phyloP scores from a whole-genome alignment of 2,888 invertebrate species.

The Drosophila monieri region DNA sequence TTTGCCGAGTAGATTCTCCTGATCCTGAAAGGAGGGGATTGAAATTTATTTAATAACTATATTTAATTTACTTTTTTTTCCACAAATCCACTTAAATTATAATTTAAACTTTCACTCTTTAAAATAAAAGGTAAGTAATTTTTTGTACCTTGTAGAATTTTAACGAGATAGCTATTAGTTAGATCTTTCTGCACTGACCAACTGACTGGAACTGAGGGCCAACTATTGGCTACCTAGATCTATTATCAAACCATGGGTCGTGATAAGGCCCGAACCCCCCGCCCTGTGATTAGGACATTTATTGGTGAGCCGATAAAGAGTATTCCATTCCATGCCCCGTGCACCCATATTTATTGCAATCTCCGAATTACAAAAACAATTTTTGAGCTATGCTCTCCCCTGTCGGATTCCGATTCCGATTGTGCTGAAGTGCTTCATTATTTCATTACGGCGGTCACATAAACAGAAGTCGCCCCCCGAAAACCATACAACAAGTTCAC shows the following conservation, averaged over 20 bases:
- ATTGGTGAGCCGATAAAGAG: slow-evolving; percentile 52
- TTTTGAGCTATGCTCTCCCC: slow-evolving; percentile 15
- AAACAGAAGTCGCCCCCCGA: slow-evolving; percentile 33
- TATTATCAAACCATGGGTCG: slow-evolving; percentile 49
- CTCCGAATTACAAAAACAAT: slow-evolving; percentile 1
- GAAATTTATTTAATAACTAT: not conserved
- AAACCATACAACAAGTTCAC: slow-evolving; percentile 2
- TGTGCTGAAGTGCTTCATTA: slow-evolving; percentile 37
- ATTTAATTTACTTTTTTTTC: too few species aligned
- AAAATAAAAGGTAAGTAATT: not conserved
- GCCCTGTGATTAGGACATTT: slow-evolving; percentile 54
- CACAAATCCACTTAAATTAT: not conserved
- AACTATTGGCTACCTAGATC: slow-evolving; percentile 19
- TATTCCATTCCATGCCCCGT: slow-evolving; percentile 12
- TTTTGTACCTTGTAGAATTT: not conserved
- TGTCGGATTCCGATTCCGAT: slow-evolving; percentile 10
- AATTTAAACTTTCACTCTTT: not conserved
- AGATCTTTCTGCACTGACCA: slow-evolving; percentile 34
- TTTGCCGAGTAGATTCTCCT: slow-evolving; percentile 77
- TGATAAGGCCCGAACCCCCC: slow-evolving; percentile 39
- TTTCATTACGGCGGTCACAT: slow-evolving; percentile 32
- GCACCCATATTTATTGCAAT: slow-evolving; percentile 21
- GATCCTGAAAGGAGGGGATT: slow-evolving; percentile 69
- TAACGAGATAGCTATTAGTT: not conserved
- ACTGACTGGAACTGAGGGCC: slow-evolving; percentile 48